These are phyloP conservation scores for Odontamblyopus lacepedii DNA, from an alignment of 2,797 vertebrate genomes.

Conservation along the genomic window DNA sequence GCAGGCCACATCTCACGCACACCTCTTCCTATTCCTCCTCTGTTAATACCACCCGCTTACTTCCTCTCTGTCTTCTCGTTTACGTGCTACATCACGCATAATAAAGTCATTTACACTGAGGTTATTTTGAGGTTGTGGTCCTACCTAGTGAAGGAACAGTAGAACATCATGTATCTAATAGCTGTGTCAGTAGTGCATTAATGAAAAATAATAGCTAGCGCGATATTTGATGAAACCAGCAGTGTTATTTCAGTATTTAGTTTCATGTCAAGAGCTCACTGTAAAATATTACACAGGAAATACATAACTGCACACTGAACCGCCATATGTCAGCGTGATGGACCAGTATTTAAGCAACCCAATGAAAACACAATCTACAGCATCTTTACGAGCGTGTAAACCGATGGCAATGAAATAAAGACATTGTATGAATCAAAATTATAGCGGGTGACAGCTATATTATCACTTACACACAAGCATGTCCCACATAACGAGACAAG, in stretches of 20 bases:
- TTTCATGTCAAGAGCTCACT: background rate
- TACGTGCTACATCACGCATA: too few species aligned
- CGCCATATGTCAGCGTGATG: background rate
- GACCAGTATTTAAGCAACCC: background rate
- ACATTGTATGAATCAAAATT: conserved; percentile 11
- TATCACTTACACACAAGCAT: conserved; percentile 24
- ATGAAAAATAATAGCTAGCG: background rate
- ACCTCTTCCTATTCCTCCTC: too few species aligned
- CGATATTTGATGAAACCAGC: background rate
- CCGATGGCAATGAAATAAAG: conserved; percentile 5
- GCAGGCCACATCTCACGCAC: too few species aligned
- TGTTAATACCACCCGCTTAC: too few species aligned
- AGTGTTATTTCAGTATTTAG: background rate
- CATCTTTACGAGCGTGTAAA: conserved; percentile 6
- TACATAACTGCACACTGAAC: background rate
- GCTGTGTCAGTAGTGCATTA: background rate
- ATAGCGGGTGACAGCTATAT: conserved; percentile 16
- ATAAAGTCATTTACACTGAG: too few species aligned
- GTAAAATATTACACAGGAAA: background rate
- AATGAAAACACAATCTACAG: background rate
- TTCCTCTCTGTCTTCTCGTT: too few species aligned
- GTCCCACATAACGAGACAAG: conserved; percentile 25
- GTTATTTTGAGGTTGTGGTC: too few species aligned
- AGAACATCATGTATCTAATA: too few species aligned
- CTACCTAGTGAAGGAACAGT: too few species aligned